Percentiles rank a stretch among this genome's conserved stretches.
Evolutionary conservation across 2,113 vertebrate species (phyloP).

Genomic region (Arizona elegans): DNA sequence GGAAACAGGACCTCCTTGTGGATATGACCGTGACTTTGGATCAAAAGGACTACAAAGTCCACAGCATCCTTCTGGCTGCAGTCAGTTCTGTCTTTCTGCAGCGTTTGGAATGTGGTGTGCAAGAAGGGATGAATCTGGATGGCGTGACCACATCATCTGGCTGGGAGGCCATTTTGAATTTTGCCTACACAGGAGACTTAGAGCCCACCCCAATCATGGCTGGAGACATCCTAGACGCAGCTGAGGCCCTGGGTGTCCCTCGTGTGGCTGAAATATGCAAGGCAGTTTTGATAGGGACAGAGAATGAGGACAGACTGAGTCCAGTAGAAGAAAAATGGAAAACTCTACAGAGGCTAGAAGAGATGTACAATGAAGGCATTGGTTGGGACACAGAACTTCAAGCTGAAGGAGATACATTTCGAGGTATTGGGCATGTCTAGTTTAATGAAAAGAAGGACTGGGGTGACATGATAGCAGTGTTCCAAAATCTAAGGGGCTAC

Average conservation of each 20-base stretch:
- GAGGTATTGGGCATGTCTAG: conserved; percentile 19
- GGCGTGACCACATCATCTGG: conserved; percentile 51
- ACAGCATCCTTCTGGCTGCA: conserved; percentile 71
- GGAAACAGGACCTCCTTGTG: conserved; percentile 62
- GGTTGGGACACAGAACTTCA: conserved; percentile 82
- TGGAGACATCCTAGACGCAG: conserved; percentile 66
- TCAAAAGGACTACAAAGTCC: conserved; percentile 54
- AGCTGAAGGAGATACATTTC: conserved; percentile 62
- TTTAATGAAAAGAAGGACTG: background rate
- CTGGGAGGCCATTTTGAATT: conserved; percentile 76
- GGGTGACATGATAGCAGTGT: background rate
- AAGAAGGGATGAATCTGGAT: conserved; percentile 43
- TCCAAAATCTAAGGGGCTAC: background rate
- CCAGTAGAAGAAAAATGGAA: conserved; percentile 68
- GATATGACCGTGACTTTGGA: conserved; percentile 66
- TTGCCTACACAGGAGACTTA: conserved; percentile 79
- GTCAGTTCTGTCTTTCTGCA: conserved; percentile 67
- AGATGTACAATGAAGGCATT: conserved; percentile 64
- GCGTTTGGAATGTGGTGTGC: conserved; percentile 5
- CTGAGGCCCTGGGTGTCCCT: conserved; percentile 65
- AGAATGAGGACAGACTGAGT: conserved; percentile 7
- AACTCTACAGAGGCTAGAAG: conserved; percentile 68
- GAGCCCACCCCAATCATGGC: conserved; percentile 31
- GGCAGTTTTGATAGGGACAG: background rate
- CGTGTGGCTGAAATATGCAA: conserved; percentile 70